Evolutionary conservation across 2,888 invertebrate genomes (phyloP), one percentile per base, ranked within the genome.

Genomic region (Patella pellucida): DNA sequence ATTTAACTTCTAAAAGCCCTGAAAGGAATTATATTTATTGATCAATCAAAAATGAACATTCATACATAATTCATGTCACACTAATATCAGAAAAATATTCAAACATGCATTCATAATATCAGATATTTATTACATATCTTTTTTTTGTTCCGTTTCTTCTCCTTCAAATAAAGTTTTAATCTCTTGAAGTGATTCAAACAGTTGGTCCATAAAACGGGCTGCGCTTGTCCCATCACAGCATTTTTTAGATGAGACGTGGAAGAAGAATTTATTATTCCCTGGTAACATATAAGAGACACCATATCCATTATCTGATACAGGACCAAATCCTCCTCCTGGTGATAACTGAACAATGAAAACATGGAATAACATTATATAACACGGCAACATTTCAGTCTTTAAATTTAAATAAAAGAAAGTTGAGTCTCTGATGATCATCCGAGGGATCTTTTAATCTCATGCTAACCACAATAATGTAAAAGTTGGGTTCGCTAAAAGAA

Each of bases 241-340:
- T 69, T 88, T 87, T 82, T 92, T 92, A 19, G 91, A 91, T 1
- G 92, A 91, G 12, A 92, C 89, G 78, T 92, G 92, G 85, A 92
- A 92, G 83, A 92, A 92, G 73, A 92, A 87, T 75, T 90, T 90
- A 56, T 88, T 83, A 69, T 92, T 92, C 12, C 91, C 91, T 0
- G 92, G 90, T 62, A 92, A 84, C 91, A 92, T 92, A 87, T 92
- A 92, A 0, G 92, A 92, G 3, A 92, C 91, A 2, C 92, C 92
- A 78, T 92, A 92, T 0, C 92, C 92, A 69, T 90, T 89, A 79
- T 92, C 92, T 1, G 92, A 91, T 16, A 92, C 92, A 0, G 92
- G 92, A 11, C 92, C 92, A 86, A 92, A 92, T 0, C 92, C 92
- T 51, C 92, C 92, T 16, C 92, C 92, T 7, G 92, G 92, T 69